phyloP scores from a whole-genome alignment of 2,113 vertebrate species.

The Pachypanchax playfairii region DNA sequence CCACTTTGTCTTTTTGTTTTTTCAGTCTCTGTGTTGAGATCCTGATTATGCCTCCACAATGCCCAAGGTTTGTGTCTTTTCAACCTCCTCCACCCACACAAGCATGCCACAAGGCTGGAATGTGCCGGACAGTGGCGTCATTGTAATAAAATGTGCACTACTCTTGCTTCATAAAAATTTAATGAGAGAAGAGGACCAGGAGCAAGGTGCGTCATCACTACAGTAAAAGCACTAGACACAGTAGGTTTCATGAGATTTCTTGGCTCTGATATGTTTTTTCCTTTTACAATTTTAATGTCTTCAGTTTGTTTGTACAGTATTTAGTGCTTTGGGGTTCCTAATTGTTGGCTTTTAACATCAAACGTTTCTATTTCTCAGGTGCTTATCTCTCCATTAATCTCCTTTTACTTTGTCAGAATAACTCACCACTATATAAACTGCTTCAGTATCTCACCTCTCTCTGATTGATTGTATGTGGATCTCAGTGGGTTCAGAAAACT shows the following conservation, averaged over 20 bases:
- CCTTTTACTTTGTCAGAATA: constrained; percentile 21
- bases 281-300: constrained; percentile 21
- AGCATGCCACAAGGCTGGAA: constrained; percentile 51
- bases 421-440: constrained; percentile 12
- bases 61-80: constrained; percentile 39
- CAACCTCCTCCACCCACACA: constrained; percentile 16
- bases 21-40: constrained; percentile 18
- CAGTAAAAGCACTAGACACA: constrained; percentile 55
- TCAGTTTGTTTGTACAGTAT: constrained; percentile 21
- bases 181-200: constrained; percentile 62
- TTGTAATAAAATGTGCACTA: constrained; percentile 70
- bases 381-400: constrained; percentile 28
- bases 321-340: constrained; percentile 7
- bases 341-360: constrained; percentile 20
- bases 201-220: constrained; percentile 65
- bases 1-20: constrained; percentile 1
- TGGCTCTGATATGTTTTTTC: constrained; percentile 21
- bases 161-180: constrained; percentile 72
- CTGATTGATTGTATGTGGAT: constrained; percentile 14
- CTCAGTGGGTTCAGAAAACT: constrained; percentile 19
- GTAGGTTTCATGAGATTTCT: constrained; percentile 56
- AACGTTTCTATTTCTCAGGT: constrained; percentile 5
- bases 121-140: constrained; percentile 71
- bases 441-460: constrained; percentile 6
- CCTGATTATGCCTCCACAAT: constrained; percentile 19